Evolutionary conservation across 2,113 vertebrate species (phyloP).

Genomic region (Cavia aperea): DNA sequence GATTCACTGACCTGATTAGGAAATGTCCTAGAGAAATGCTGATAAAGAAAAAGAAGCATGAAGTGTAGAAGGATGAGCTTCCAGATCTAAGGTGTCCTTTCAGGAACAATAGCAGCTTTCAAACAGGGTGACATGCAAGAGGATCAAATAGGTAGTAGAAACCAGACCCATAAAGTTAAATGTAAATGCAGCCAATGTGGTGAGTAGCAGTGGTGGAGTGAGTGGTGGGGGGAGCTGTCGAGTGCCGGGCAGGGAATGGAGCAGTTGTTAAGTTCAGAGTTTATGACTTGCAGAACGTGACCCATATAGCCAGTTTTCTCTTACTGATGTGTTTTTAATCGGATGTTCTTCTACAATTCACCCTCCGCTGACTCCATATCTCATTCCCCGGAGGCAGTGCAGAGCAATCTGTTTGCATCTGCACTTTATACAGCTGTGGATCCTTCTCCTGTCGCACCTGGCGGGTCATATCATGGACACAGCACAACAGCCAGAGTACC

Average conservation of each 20-base stretch:
- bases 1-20: constrained; percentile 40
- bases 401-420: constrained; percentile 41
- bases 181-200: neutral
- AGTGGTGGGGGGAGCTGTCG: neutral
- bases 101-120: neutral
- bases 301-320: constrained; percentile 54
- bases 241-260: neutral
- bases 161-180: neutral
- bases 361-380: constrained; percentile 49
- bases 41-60: constrained; percentile 1
- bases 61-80: neutral
- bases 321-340: constrained; percentile 67
- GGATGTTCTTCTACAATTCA: constrained; percentile 55
- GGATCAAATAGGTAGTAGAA: neutral
- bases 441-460: constrained; percentile 44
- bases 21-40: neutral
- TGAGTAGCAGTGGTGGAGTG: neutral
- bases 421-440: constrained; percentile 31
- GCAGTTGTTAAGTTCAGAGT: constrained; percentile 31
- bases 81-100: neutral
- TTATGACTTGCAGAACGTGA: constrained; percentile 52
- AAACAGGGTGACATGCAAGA: neutral
- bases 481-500: neutral
- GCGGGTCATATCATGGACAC: neutral
- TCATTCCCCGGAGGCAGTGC: constrained; percentile 38